These are phyloP conservation scores for Morus bassanus DNA, from an alignment of 2,797 vertebrate species.

Conservation along the genomic window DNA sequence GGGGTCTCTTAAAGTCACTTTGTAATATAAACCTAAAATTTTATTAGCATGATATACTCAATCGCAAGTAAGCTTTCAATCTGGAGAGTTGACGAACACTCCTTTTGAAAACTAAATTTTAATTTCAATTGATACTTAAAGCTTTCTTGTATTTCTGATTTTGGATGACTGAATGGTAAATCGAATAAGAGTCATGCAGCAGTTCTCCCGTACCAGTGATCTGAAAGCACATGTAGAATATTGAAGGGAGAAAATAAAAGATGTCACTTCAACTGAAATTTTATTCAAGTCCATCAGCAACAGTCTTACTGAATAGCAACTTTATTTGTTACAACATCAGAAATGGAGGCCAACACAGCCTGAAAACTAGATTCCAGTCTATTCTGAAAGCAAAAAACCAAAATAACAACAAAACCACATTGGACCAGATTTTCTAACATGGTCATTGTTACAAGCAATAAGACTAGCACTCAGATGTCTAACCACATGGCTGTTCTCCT, in stretches of 20 bases:
- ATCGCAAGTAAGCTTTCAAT: background rate
- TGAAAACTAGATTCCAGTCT: slow-evolving; percentile 50
- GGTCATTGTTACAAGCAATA: slow-evolving; percentile 65
- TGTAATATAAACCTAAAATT: background rate
- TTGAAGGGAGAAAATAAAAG: slow-evolving; percentile 37
- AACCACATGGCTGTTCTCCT: slow-evolving; percentile 68
- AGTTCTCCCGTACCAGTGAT: background rate
- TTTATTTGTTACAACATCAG: slow-evolving; percentile 52
- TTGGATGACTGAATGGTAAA: background rate
- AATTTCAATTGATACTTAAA: background rate
- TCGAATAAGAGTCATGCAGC: background rate
- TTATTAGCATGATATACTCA: background rate
- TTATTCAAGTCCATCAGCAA: slow-evolving; percentile 57
- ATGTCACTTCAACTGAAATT: slow-evolving; percentile 60
- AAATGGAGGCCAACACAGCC: slow-evolving; percentile 35
- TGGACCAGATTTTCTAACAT: slow-evolving; percentile 54
- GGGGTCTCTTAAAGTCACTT: background rate
- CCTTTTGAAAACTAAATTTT: slow-evolving; percentile 9
- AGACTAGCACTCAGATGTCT: slow-evolving; percentile 70
- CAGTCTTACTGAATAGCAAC: slow-evolving; percentile 39
- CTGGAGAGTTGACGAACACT: background rate
- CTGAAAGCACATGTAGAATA: background rate
- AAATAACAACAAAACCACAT: slow-evolving; percentile 68
- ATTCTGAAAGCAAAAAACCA: slow-evolving; percentile 54
- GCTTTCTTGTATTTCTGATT: background rate